Base-by-base conservation (phyloP, 2,888 invertebrate genomes). In the Ophioninae sp. region DNA sequence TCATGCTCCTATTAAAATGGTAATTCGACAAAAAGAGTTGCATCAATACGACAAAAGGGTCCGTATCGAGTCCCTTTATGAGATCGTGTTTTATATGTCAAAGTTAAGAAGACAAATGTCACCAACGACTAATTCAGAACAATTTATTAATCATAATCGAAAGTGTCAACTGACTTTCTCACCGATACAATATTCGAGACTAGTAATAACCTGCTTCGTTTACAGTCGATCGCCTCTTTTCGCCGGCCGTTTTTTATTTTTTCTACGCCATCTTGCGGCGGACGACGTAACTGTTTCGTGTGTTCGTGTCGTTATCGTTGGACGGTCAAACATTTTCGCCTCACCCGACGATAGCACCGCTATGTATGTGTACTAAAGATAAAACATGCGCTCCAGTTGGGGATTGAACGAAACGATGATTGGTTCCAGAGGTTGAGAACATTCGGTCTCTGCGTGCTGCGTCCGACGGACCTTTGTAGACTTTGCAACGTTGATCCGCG, bases 371-470 rank as follows among this genome's bases (percentile, higher is more conserved):
- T 7, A 23, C 17, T 17, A 17, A 30, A 57, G 41, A 41, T 61
- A 39, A 73, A 73, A 44, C 57, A 13, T 39, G 41, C 65, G 44
- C 77, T 84, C 83, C 83, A 81, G 83, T 74, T 61, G 44, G 75
- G 41, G 8, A 57, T 75, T 72, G 41, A 72, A 62, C 74, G 78
- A 79, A 76, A 77, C 67, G 67, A 78, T 81, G 50, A 68, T 81
- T 84, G 64, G 72, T 84, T 84, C 81, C 84, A 84, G 64, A 74
- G 75, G 74, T 81, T 81, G 84, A 81, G 81, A 78, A 84, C 84
- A 80, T 79, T 75, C 69, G 70, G 56, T 70, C 78, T 67, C 39
- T 74, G 21, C 72, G 44, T 41, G 61, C 81, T 65, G 10, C 65
- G 1, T 65, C 50, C 77, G 73, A 84, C 62, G 73, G 84, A 84